A percentile compares a stretch with the other conserved stretches of the same genome.
phyloP scores from a whole-genome alignment of 2,888 invertebrate species.

The Dione juno region DNA sequence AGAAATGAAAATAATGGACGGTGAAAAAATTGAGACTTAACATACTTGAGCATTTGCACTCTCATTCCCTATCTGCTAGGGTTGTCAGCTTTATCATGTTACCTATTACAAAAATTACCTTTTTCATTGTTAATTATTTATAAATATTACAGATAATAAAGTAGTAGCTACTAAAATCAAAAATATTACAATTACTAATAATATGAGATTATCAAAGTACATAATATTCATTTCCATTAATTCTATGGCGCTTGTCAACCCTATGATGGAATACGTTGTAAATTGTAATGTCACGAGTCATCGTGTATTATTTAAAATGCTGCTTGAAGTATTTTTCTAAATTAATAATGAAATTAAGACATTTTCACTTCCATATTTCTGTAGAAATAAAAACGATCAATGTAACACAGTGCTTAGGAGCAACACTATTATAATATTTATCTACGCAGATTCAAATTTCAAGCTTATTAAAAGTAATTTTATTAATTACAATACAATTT shows the following conservation, averaged over 20 bases:
- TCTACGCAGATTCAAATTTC: background rate
- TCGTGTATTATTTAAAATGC: constrained; percentile 9
- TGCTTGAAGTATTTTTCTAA: constrained; percentile 9
- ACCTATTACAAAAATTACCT: too few relatives aligned
- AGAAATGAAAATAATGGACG: constrained; percentile 10
- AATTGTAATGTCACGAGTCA: constrained; percentile 10
- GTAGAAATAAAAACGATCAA: background rate
- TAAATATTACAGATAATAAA: too few relatives aligned
- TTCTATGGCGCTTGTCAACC: background rate
- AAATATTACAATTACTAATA: too few relatives aligned
- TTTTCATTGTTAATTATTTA: too few relatives aligned
- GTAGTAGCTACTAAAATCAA: too few relatives aligned
- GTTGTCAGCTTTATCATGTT: too few relatives aligned
- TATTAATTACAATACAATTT: too few relatives aligned
- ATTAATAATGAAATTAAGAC: constrained; percentile 2
- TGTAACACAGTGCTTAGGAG: background rate
- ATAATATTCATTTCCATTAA: background rate
- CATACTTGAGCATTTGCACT: constrained; percentile 17
- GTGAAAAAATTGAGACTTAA: constrained; percentile 1
- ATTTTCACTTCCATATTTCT: background rate
- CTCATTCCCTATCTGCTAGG: constrained; percentile 1
- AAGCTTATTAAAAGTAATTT: background rate
- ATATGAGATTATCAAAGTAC: too few relatives aligned
- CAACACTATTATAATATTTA: background rate
- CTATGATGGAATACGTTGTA: constrained; percentile 4